These are phyloP conservation scores for Sogatella furcifera DNA, from an alignment of 1,140 invertebrate genomes.

Conservation along the genomic window DNA sequence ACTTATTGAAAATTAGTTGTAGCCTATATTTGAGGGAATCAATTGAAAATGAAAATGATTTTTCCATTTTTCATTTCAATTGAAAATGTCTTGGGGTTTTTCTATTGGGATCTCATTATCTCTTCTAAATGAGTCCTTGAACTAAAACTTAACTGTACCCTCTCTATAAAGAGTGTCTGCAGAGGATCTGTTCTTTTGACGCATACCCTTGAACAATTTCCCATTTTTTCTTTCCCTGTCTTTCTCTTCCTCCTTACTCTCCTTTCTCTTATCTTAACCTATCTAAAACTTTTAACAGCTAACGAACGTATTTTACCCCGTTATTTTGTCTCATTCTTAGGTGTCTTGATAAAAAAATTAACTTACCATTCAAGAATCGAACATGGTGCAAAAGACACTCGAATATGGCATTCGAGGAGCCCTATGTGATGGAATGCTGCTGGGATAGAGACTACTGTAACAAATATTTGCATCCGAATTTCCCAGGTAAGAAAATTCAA, in stretches of 20 bases:
- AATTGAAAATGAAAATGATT: too few species aligned
- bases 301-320: background rate
- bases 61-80: too few species aligned
- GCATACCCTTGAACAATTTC: background rate
- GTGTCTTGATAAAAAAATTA: conserved; percentile 51
- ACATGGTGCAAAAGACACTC: conserved; percentile 39
- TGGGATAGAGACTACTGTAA: conserved; percentile 48
- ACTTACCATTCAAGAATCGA: conserved; percentile 60
- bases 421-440: conserved; percentile 49
- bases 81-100: too few species aligned
- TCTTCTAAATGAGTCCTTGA: too few species aligned
- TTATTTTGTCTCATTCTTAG: conserved; percentile 30
- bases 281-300: conserved; percentile 12
- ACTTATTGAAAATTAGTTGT: too few species aligned
- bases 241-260: conserved; percentile 16
- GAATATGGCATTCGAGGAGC: conserved; percentile 18
- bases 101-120: too few species aligned
- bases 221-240: conserved; percentile 19
- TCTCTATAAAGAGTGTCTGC: too few species aligned
- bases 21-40: too few species aligned
- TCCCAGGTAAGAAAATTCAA: background rate
- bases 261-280: conserved; percentile 12
- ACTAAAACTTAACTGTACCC: too few species aligned
- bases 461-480: conserved; percentile 36
- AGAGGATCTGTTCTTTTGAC: too few species aligned